phyloP scores from a whole-genome alignment of 2,797 vertebrate genomes.

The Aldrovandia affinis region DNA sequence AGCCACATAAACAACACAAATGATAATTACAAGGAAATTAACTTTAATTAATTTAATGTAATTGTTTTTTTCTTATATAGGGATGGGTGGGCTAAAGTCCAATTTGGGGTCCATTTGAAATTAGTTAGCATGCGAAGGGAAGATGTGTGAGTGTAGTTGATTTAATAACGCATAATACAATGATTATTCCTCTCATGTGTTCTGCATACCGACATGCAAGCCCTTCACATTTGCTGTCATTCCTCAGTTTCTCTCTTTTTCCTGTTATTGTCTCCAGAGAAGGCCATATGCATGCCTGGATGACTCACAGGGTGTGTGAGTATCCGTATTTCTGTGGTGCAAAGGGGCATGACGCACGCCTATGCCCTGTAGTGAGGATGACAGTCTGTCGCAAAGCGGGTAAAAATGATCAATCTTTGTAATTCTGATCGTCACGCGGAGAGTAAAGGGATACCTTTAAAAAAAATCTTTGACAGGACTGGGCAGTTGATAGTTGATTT shows the following conservation, averaged over 20 bases:
- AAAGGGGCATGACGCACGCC: neutral
- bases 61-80: too few relatives aligned
- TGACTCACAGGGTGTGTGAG: neutral
- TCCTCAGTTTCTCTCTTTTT: neutral
- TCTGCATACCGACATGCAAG: neutral
- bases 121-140: neutral
- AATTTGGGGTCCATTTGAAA: neutral
- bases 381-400: neutral
- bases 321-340: neutral
- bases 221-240: neutral
- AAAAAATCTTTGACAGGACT: neutral
- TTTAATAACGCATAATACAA: neutral
- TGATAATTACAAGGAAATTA: too few relatives aligned
- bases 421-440: neutral
- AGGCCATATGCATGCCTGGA: neutral
- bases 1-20: too few relatives aligned
- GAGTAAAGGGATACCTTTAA: neutral
- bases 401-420: neutral
- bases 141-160: neutral
- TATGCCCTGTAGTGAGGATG: neutral
- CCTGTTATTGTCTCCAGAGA: neutral
- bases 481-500: neutral
- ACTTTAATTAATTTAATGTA: too few relatives aligned
- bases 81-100: neutral
- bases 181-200: neutral